Evolutionary conservation across 1,140 invertebrate species (phyloP).

Genomic region (Lucilia cuprina): DNA sequence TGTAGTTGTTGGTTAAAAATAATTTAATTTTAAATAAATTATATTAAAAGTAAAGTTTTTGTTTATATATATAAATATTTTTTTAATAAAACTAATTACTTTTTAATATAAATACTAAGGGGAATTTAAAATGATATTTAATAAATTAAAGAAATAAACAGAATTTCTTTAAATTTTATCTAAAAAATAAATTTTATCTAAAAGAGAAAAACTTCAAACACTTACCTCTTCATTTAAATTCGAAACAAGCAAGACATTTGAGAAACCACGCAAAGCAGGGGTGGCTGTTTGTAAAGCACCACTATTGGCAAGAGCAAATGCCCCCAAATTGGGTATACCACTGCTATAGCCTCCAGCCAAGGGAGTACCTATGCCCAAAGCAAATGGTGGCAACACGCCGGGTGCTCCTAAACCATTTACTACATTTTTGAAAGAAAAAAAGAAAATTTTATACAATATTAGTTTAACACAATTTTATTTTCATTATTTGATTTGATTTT

Average conservation of each 20-base stretch:
- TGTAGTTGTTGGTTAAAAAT: background rate
- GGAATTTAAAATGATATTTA: background rate
- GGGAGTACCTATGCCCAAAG: slow-evolving; percentile 70
- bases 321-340: slow-evolving; percentile 76
- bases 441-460: too few relatives aligned
- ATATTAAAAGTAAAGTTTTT: background rate
- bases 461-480: too few relatives aligned
- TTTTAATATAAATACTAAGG: background rate
- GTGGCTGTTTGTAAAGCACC: slow-evolving; percentile 70
- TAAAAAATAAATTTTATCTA: background rate
- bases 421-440: too few relatives aligned
- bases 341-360: slow-evolving; percentile 74
- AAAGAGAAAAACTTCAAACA: background rate
- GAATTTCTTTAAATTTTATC: background rate
- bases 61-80: too few relatives aligned
- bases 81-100: slow-evolving; percentile 13
- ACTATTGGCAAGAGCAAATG: slow-evolving; percentile 72
- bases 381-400: slow-evolving; percentile 85
- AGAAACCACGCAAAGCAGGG: slow-evolving; percentile 72
- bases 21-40: background rate
- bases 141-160: background rate
- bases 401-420: slow-evolving; percentile 71
- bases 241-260: slow-evolving; percentile 86
- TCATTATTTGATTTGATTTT: too few relatives aligned
- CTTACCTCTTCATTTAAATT: slow-evolving; percentile 92